A percentile compares a stretch with the other conserved stretches of the same genome.
These are phyloP conservation scores for Aurelia coerulea DNA, from an alignment of 30 jellyfish, hydroid and myxozoan species.

Conservation along the genomic window DNA sequence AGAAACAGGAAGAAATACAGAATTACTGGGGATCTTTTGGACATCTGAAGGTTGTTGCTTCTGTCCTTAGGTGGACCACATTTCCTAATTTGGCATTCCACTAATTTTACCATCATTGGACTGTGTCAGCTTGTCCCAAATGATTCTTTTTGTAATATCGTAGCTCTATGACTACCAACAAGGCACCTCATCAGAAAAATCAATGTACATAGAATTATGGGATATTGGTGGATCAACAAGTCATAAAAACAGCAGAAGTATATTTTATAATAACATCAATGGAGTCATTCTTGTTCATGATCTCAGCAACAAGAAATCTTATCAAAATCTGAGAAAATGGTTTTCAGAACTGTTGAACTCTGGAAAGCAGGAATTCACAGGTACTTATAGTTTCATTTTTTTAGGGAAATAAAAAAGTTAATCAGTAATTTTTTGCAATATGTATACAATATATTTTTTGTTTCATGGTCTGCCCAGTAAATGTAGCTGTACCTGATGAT, in stretches of 20 bases:
- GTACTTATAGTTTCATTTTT: neutral
- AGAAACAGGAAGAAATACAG: too few relatives aligned
- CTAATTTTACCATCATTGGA: too few relatives aligned
- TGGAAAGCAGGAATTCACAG: conserved; percentile 92
- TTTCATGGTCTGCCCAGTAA: too few relatives aligned
- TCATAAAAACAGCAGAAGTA: conserved; percentile 87
- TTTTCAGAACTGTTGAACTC: conserved; percentile 70
- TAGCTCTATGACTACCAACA: conserved; percentile 65
- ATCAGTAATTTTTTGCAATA: too few relatives aligned
- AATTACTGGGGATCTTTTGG: too few relatives aligned
- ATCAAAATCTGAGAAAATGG: conserved; percentile 81
- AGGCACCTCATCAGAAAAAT: conserved; percentile 34
- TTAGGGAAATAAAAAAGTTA: too few relatives aligned
- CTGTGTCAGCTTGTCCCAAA: neutral
- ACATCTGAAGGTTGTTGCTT: too few relatives aligned
- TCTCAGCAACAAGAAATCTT: conserved; percentile 84
- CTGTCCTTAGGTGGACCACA: too few relatives aligned
- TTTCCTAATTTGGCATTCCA: too few relatives aligned
- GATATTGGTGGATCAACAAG: conserved; percentile 99
- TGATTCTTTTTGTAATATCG: neutral
- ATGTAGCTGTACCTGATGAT: neutral
- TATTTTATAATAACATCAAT: conserved; percentile 66
- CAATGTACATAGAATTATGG: conserved; percentile 83
- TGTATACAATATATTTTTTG: too few relatives aligned
- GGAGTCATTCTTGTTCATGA: conserved; percentile 97